A percentile compares a stretch with the other conserved stretches of the same genome.
Conservation (phyloP, 2,113 vertebrate genomes). For the Hypocryptadius cinnamomeus region DNA sequence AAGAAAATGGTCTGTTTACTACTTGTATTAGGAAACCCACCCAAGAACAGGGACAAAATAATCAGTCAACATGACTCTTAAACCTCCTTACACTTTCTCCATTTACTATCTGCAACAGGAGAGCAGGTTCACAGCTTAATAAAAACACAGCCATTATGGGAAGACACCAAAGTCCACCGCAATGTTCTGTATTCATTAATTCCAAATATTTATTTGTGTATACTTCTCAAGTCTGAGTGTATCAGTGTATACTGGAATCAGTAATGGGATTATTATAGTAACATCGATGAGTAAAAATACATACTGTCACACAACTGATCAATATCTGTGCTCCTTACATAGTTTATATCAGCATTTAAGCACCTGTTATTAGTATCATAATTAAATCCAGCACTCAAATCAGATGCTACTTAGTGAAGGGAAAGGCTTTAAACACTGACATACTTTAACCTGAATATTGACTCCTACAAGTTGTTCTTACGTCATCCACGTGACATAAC, state of each 20-base stretch:
- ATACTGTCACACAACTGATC: background rate
- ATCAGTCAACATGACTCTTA: background rate
- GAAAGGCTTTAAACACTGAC: background rate
- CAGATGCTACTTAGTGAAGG: background rate
- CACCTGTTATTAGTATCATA: background rate
- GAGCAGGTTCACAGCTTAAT: slow-evolving; percentile 13
- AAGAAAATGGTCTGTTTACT: slow-evolving; percentile 21
- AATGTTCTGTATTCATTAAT: background rate
- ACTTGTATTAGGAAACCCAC: background rate
- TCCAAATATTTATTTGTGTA: slow-evolving; percentile 37
- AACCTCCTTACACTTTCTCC: slow-evolving; percentile 10
- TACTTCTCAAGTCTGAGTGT: background rate
- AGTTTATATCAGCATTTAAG: background rate
- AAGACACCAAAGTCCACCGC: background rate
- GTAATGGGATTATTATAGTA: background rate
- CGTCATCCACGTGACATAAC: rapidly evolving
- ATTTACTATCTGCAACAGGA: slow-evolving; percentile 33
- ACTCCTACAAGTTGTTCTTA: background rate
- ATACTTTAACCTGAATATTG: background rate
- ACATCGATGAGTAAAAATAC: background rate
- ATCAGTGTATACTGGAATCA: background rate
- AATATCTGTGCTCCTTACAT: background rate
- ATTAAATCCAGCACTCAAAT: background rate
- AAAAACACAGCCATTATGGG: background rate
- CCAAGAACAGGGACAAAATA: background rate